Percentiles rank a stretch among this genome's conserved stretches.
Conservation (phyloP, 2,113 vertebrate genomes). For the Cyanistes caeruleus region DNA sequence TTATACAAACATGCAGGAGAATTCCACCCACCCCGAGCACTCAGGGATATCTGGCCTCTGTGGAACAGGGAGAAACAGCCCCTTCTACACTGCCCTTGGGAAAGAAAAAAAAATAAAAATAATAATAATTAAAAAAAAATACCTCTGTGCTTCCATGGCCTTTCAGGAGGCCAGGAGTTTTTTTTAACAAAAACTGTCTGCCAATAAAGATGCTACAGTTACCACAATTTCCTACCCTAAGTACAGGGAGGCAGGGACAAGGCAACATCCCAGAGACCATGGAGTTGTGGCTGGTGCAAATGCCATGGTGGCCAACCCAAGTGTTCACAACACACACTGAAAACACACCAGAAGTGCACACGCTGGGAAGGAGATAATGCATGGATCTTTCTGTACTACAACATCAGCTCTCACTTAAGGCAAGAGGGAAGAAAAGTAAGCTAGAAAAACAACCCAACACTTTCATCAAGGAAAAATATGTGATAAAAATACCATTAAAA, state of each 20-base stretch:
- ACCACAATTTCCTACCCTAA: slow-evolving; percentile 12
- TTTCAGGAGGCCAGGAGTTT: neutral
- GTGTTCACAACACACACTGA: neutral
- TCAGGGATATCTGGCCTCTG: neutral
- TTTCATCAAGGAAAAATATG: neutral
- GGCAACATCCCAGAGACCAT: neutral
- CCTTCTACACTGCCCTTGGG: neutral
- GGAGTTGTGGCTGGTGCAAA: neutral
- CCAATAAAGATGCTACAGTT: neutral
- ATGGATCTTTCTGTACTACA: neutral
- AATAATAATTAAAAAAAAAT: neutral
- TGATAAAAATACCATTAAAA: neutral
- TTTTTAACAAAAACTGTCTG: neutral
- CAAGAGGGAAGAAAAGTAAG: neutral
- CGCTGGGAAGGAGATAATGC: neutral
- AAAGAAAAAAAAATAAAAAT: neutral
- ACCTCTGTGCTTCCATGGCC: neutral
- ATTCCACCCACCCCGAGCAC: neutral
- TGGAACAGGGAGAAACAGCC: neutral
- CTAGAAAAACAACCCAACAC: neutral
- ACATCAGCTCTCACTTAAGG: neutral
- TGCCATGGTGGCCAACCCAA: neutral
- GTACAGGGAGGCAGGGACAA: neutral
- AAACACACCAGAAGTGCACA: neutral
- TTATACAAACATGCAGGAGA: neutral